These are phyloP conservation scores for Oryctes rhinoceros DNA, from an alignment of 1,140 invertebrate species.

Conservation along the genomic window DNA sequence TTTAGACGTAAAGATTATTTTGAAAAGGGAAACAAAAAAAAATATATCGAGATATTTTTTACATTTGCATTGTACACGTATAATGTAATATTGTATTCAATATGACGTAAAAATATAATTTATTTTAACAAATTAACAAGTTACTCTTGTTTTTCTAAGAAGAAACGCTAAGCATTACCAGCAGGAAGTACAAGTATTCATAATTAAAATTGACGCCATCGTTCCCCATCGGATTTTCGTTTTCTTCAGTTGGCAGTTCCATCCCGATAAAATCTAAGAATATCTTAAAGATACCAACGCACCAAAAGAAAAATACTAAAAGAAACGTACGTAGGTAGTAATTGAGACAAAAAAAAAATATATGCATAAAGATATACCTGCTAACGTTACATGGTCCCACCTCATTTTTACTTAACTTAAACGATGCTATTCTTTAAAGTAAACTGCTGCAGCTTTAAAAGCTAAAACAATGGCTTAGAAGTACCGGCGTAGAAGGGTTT, in stretches of 20 bases:
- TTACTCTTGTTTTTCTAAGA: not conserved
- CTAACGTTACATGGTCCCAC: not conserved
- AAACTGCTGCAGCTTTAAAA: no score
- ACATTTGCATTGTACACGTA: not conserved
- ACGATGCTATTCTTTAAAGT: no score
- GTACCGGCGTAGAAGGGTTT: no score
- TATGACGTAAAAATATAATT: not conserved
- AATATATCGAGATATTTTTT: not conserved
- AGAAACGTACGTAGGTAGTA: not conserved
- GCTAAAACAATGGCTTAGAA: no score
- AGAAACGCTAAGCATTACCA: not conserved
- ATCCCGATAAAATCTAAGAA: not conserved
- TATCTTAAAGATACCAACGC: not conserved
- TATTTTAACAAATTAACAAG: not conserved
- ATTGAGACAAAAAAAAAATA: not conserved
- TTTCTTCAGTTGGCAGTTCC: not conserved
- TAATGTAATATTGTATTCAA: not conserved
- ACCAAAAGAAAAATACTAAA: constrained; percentile 17
- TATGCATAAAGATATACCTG: not conserved
- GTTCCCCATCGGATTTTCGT: not conserved
- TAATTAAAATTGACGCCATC: not conserved
- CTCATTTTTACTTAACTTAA: not conserved
- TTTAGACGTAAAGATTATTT: not conserved
- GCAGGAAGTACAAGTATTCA: not conserved
- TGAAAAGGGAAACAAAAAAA: not conserved